Evolutionary conservation across 2,888 invertebrate species (phyloP).

Genomic region (Lasioglossum morio): DNA sequence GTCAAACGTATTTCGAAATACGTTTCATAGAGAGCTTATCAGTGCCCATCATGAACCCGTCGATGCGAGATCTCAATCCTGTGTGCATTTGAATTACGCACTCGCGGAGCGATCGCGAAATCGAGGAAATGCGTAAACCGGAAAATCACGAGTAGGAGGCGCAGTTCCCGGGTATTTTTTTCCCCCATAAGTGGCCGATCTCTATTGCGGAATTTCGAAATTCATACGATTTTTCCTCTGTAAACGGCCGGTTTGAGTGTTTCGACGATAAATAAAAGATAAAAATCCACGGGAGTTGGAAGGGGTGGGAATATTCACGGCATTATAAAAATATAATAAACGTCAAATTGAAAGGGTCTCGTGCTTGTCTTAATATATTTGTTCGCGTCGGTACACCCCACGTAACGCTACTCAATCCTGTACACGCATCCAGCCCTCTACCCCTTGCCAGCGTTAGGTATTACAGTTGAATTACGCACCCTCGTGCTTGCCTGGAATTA

Average conservation of each 20-base stretch:
- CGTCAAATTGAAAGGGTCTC: constrained; percentile 21
- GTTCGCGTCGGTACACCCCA: constrained; percentile 22
- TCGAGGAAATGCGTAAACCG: constrained; percentile 32
- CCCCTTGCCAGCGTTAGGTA: constrained; percentile 74
- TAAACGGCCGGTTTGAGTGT: not conserved
- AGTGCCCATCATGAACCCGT: constrained; percentile 15
- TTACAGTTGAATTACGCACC: constrained; percentile 80
- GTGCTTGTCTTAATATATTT: constrained; percentile 39
- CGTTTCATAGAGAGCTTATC: constrained; percentile 27
- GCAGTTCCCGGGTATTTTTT: not conserved
- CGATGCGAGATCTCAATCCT: constrained; percentile 36
- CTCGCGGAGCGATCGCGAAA: constrained; percentile 22
- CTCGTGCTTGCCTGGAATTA: constrained; percentile 65
- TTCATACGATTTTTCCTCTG: not conserved
- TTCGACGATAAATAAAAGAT: not conserved
- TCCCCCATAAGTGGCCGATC: not conserved
- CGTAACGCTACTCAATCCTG: constrained; percentile 2
- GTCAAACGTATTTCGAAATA: constrained; percentile 33
- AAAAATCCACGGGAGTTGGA: not conserved
- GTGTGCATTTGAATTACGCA: constrained; percentile 37
- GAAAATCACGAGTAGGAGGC: constrained; percentile 32
- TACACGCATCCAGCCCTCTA: constrained; percentile 36
- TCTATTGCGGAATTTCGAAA: not conserved
- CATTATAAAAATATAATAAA: constrained; percentile 26
- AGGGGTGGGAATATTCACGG: not conserved